Evolutionary conservation across 2,888 invertebrate genomes (phyloP).

Genomic region (Eledona agricola): DNA sequence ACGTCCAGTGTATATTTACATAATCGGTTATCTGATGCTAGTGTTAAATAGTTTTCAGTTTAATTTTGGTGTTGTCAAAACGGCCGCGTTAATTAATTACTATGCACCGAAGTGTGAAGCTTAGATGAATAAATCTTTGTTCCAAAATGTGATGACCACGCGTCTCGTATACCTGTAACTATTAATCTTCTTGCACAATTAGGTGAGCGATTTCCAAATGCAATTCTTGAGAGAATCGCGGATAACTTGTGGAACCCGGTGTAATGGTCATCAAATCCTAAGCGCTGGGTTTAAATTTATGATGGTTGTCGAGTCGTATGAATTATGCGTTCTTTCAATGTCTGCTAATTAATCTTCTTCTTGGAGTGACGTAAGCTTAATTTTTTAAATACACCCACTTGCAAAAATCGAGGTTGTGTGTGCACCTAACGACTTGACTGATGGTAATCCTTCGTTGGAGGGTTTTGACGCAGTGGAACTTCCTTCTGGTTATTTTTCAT

Average conservation of each 20-base stretch:
- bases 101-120: constrained; percentile 21
- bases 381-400: constrained; percentile 22
- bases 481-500: too few relatives aligned
- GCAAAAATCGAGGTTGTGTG: constrained; percentile 1
- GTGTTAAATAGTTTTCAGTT: too few relatives aligned
- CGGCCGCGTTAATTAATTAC: constrained; percentile 23
- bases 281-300: too few relatives aligned
- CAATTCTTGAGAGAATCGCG: background rate
- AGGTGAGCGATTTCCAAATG: too few relatives aligned
- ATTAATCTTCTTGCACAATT: constrained; percentile 25
- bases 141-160: constrained; percentile 19
- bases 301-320: constrained; percentile 11
- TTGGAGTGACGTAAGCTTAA: constrained; percentile 9
- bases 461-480: too few relatives aligned
- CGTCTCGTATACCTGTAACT: constrained; percentile 14
- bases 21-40: constrained; percentile 22
- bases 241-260: too few relatives aligned
- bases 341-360: constrained; percentile 18
- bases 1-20: too few relatives aligned
- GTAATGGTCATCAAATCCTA: too few relatives aligned
- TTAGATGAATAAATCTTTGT: constrained; percentile 24
- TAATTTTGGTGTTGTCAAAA: constrained; percentile 27
- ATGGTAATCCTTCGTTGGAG: too few relatives aligned
- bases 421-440: background rate
- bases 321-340: constrained; percentile 15